Evolutionary conservation across 2,797 vertebrate species (phyloP), one percentile per base, ranked within the genome.

Genomic region (Trachurus trachurus): DNA sequence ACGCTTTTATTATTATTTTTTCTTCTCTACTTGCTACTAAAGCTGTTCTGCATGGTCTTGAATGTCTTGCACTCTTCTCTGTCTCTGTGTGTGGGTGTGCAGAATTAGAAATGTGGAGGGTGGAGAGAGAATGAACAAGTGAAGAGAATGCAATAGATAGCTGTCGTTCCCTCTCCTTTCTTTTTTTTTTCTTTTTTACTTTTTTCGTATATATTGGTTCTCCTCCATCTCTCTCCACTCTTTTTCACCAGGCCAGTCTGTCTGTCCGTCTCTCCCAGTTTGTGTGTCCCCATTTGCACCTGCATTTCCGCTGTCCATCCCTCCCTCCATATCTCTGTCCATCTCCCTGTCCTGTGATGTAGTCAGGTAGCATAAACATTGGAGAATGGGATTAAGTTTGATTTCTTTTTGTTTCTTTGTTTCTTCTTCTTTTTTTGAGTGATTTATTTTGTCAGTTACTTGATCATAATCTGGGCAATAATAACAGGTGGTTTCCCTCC

Each of bases 11-110:
- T 80, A 34, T 34, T 34, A 34, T 12, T 54, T 84, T 53, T 73
- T 78, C 76, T 73, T 78, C 76, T 86, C 59, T 73, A 80, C 82
- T 86, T 75, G 73, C 65, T 76, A 74, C 81, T 88, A 66, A 82
- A 86, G 90, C 88, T 89, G 63, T 75, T 89, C 80, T 92, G 92
- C 92, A 93, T 92, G 92, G 75, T 89, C 75, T 88, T 60, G 60
- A 88, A 83, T 80, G 87, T 87, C 78, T 76, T 88, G 89, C 90
- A 85, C 87, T 88, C 67, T 70, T 88, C 76, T 89, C 59, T 88
- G 71, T 88, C 50, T 85, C 70, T 88, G 80, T 89, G 90, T 81
- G 85, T 90, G 87, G 79, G 83, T 89, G 88, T 82, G 87, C 63
- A 78, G 76, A 83, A 83, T 75, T 74, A 81, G 53, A 78, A 82